phyloP scores from a whole-genome alignment of 2,113 vertebrate genomes.

The Rhodinocichla rosea region DNA sequence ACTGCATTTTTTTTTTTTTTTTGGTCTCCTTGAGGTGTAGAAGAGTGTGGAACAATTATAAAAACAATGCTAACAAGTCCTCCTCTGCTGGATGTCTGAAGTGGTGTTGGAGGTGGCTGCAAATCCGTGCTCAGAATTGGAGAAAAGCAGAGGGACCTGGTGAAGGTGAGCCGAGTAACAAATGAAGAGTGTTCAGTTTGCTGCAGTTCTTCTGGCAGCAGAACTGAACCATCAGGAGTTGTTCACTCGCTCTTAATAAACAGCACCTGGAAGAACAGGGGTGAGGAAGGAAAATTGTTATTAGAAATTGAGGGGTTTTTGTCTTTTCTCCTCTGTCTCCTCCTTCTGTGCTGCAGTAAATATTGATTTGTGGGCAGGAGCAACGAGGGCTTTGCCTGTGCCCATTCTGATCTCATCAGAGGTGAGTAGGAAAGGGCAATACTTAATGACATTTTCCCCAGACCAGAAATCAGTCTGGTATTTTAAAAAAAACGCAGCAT shows the following conservation, averaged over 20 bases:
- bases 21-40: background rate
- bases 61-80: background rate
- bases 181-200: background rate
- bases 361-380: conserved; percentile 24
- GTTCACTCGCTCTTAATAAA: background rate
- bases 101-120: background rate
- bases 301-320: fast-evolving
- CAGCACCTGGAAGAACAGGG: background rate
- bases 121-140: background rate
- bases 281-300: background rate
- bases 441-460: background rate
- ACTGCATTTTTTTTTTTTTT: background rate
- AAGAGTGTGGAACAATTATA: background rate
- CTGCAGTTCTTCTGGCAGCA: background rate
- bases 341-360: background rate
- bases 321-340: background rate
- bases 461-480: background rate
- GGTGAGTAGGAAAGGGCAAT: background rate
- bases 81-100: background rate
- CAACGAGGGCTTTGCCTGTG: background rate
- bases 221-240: background rate
- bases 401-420: background rate
- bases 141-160: background rate
- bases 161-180: background rate
- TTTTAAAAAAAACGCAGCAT: background rate